Conservation (phyloP, 2,888 invertebrate species). For the Celastrina argiolus region DNA sequence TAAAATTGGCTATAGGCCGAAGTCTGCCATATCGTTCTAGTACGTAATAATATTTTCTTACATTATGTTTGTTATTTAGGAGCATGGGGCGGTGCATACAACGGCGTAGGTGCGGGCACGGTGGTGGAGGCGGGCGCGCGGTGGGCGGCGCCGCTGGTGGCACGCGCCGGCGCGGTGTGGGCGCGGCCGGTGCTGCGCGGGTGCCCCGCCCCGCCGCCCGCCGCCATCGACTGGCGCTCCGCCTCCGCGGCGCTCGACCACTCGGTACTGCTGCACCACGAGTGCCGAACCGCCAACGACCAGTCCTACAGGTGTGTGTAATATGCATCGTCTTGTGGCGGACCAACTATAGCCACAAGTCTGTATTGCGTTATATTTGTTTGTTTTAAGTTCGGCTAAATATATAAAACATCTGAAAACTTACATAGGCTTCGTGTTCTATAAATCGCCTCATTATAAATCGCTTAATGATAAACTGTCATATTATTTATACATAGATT, state of each 20-base stretch:
- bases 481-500: conserved; percentile 72
- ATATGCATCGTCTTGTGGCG: too few relatives aligned
- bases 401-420: too few relatives aligned
- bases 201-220: conserved; percentile 48
- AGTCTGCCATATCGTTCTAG: too few relatives aligned
- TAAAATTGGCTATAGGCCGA: too few relatives aligned
- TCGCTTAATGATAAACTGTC: too few relatives aligned
- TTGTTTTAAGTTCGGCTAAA: too few relatives aligned
- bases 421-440: too few relatives aligned
- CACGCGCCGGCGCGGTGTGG: conserved; percentile 85
- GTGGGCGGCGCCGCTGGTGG: conserved; percentile 87
- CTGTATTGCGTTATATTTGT: too few relatives aligned
- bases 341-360: too few relatives aligned
- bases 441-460: too few relatives aligned
- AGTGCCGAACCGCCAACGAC: conserved; percentile 57
- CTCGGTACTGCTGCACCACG: conserved; percentile 49
- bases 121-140: conserved; percentile 74
- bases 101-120: conserved; percentile 19
- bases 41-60: too few relatives aligned
- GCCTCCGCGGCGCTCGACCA: conserved; percentile 42
- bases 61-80: conserved; percentile 20
- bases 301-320: conserved; percentile 49
- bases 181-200: conserved; percentile 81
- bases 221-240: conserved; percentile 47
- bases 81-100: conserved; percentile 28